Base-by-base conservation (phyloP, 2,888 invertebrate genomes). In the Tuberolachnus salignus region DNA sequence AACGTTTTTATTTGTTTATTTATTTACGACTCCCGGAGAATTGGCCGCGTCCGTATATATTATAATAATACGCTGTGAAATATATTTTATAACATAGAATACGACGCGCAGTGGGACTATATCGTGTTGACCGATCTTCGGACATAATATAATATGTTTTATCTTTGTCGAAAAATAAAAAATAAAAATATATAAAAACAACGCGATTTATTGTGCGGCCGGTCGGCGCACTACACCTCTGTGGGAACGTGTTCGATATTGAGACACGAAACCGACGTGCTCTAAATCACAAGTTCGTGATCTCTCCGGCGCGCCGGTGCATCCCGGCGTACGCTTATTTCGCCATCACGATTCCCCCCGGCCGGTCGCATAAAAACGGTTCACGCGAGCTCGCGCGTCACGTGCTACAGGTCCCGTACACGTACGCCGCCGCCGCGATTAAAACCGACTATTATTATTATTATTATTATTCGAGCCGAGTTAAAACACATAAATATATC, bases 201-300 rank as follows among this genome's bases (percentile, higher is more conserved):
- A 75, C 64, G 67, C 66, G 49, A 78, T 78, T 67, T 78, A 78
- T 78, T 42, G 67, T 46, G 19, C 72, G 44, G 57, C 66, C 49
- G 63, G 72, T 51, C 19, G 23, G 51, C 34, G 66, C 46, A 55
- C 13, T 51, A 51, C n/a, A 53, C n/a, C 13, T 34, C 3, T 34
- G n/a, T n/a, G n/a, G n/a, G n/a, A n/a, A 34, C 34, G 34, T 34
- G 34, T 34, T 51, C 74, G 59, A 78, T n/a, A n/a, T 67, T 59
- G 78, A 78, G 78, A 78, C 66, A 69, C 78, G 49, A 67, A 51
- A 67, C 78, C 51, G 78, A 78, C 78, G 69, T 78, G 78, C 78
- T 78, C 78, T 78, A 67, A 78, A 78, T 78, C 78, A 69, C 78
- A 59, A 69, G 78, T 66, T 78, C 78, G 78, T 78, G 78, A 78